phyloP scores from a whole-genome alignment of 2,113 vertebrate species.

The Athene noctua region DNA sequence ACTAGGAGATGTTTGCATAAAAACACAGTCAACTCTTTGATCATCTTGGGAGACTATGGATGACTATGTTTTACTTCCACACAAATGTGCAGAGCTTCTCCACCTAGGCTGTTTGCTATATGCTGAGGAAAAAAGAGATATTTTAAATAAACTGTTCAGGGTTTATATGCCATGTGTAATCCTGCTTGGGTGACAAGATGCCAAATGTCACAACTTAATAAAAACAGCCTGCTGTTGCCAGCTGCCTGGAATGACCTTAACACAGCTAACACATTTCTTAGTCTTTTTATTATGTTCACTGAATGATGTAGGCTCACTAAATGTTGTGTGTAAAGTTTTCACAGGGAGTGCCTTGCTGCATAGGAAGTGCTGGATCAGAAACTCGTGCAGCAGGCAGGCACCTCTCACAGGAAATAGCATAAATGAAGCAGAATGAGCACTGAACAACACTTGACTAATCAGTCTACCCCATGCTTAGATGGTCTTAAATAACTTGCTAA shows the following conservation, averaged over 20 bases:
- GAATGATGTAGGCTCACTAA: background rate
- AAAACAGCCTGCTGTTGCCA: background rate
- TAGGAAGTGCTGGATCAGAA: background rate
- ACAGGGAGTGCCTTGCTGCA: background rate
- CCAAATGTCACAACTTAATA: background rate
- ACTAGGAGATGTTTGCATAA: background rate
- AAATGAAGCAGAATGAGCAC: background rate
- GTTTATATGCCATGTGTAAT: background rate
- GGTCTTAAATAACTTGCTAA: background rate
- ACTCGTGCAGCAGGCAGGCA: background rate
- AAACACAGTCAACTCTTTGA: background rate
- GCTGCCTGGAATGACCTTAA: background rate
- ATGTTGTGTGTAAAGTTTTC: background rate
- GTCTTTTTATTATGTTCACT: background rate
- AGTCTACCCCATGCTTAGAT: background rate
- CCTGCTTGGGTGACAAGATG: background rate
- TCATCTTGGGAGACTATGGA: background rate
- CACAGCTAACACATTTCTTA: background rate
- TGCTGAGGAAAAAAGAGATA: background rate
- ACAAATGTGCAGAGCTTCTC: background rate
- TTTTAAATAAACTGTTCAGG: background rate
- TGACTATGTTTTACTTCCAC: background rate
- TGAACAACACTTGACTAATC: background rate
- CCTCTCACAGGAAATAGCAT: background rate
- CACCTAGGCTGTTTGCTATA: background rate